Evolutionary conservation across 1,140 invertebrate species (phyloP).

Genomic region (Drosophila ercepeae): DNA sequence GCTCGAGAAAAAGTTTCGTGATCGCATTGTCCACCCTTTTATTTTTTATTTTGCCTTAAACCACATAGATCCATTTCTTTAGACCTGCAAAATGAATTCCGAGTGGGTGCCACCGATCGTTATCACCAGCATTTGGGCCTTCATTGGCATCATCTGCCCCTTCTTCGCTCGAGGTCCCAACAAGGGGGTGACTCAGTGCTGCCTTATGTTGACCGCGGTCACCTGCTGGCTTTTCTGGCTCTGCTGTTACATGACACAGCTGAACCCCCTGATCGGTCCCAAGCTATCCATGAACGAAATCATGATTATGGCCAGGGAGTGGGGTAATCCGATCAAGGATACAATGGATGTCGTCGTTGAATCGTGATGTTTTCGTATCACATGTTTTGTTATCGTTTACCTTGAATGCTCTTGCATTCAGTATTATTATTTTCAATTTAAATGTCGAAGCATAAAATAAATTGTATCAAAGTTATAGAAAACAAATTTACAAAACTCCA

Average conservation of each 20-base stretch:
- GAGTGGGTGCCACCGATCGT: conserved; percentile 89
- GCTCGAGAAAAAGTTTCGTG: conserved; percentile 59
- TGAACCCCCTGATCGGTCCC: conserved; percentile 97
- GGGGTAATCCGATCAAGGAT: conserved; percentile 87
- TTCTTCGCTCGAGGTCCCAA: conserved; percentile 95
- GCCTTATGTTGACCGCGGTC: conserved; percentile 93
- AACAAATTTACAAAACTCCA: background rate
- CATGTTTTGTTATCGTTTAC: conserved; percentile 53
- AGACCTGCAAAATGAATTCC: conserved; percentile 88
- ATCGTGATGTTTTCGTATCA: conserved; percentile 25
- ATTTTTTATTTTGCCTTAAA: conserved; percentile 43
- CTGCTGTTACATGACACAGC: conserved; percentile 96
- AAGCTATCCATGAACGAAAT: conserved; percentile 89
- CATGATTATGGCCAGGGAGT: conserved; percentile 90
- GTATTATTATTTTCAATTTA: conserved; percentile 33
- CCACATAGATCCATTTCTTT: conserved; percentile 22
- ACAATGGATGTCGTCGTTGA: conserved; percentile 58
- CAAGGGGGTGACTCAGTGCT: conserved; percentile 92
- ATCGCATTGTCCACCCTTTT: conserved; percentile 53
- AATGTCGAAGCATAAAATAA: conserved; percentile 32
- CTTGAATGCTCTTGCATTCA: conserved; percentile 21
- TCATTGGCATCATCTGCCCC: conserved; percentile 92
- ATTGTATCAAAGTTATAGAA: conserved; percentile 14
- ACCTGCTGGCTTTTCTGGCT: conserved; percentile 97
- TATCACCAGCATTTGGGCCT: conserved; percentile 92